A percentile compares a stretch with the other conserved stretches of the same genome.
Conservation (phyloP, 1,140 invertebrate species). For the Tetramorium simillimum region DNA sequence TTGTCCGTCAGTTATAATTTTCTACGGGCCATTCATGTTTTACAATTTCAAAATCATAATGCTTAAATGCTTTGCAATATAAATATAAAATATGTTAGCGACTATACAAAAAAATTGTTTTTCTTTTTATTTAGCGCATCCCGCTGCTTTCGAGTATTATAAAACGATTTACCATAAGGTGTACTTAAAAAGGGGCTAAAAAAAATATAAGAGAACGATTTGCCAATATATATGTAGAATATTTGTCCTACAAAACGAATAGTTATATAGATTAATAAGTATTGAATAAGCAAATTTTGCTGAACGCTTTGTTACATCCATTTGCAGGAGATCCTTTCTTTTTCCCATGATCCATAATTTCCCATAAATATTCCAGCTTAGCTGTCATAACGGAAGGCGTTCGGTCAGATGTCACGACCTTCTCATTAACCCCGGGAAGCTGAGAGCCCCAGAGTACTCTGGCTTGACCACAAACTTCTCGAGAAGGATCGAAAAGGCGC, state of each 20-base stretch:
- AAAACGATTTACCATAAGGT: background rate
- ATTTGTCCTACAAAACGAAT: background rate
- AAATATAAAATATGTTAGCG: background rate
- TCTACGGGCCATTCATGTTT: background rate
- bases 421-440: conserved; percentile 77
- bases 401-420: conserved; percentile 80
- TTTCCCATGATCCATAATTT: conserved; percentile 80
- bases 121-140: background rate
- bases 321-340: conserved; percentile 43
- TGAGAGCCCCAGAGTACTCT: conserved; percentile 56
- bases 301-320: conserved; percentile 14
- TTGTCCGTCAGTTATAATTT: background rate
- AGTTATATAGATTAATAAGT: background rate
- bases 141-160: background rate
- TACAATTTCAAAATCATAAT: background rate
- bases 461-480: conserved; percentile 80
- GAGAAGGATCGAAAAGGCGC: conserved; percentile 69
- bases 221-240: background rate
- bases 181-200: background rate
- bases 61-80: background rate
- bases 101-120: background rate
- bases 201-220: conserved; percentile 11
- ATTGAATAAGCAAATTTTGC: background rate
- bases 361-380: conserved; percentile 78
- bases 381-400: conserved; percentile 81